phyloP scores from a whole-genome alignment of 2,888 invertebrate species.

The Ichneumoninae sp. region DNA sequence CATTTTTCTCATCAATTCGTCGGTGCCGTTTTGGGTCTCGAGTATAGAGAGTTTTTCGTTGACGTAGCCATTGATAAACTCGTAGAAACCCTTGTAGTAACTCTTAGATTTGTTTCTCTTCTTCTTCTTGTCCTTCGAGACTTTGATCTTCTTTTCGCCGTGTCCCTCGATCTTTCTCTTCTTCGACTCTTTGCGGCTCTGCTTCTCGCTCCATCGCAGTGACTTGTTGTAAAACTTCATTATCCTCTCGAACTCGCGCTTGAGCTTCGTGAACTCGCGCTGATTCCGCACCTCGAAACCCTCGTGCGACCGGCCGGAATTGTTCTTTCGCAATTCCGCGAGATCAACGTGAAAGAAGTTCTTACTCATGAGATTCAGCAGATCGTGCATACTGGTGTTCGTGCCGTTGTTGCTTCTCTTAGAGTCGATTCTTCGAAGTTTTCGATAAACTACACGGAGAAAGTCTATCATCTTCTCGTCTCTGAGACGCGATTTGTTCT shows the following conservation, averaged over 20 bases:
- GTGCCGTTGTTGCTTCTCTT: slow-evolving; percentile 76
- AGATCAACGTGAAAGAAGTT: slow-evolving; percentile 83
- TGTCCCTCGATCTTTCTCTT: slow-evolving; percentile 66
- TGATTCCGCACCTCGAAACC: slow-evolving; percentile 79
- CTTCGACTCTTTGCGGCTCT: slow-evolving; percentile 78
- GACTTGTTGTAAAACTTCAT: slow-evolving; percentile 83
- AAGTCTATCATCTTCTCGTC: slow-evolving; percentile 83
- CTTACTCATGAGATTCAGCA: slow-evolving; percentile 82
- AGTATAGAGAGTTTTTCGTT: slow-evolving; percentile 78
- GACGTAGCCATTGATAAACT: slow-evolving; percentile 82
- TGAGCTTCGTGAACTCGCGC: slow-evolving; percentile 81
- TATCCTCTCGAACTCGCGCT: slow-evolving; percentile 81
- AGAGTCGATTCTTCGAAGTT: slow-evolving; percentile 81
- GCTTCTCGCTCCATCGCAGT: slow-evolving; percentile 82
- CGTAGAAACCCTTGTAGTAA: slow-evolving; percentile 82
- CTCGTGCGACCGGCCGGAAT: slow-evolving; percentile 74
- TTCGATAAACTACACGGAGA: slow-evolving; percentile 80
- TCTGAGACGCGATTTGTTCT: slow-evolving; percentile 76
- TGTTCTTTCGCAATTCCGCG: slow-evolving; percentile 75
- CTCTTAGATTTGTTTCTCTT: slow-evolving; percentile 78
- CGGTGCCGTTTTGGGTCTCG: slow-evolving; percentile 79
- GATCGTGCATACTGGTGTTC: slow-evolving; percentile 82
- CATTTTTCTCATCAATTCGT: slow-evolving; percentile 80
- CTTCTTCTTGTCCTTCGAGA: slow-evolving; percentile 74
- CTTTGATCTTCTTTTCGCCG: slow-evolving; percentile 63